Percentiles rank a stretch among this genome's conserved stretches.
Conservation (phyloP, 2,113 vertebrate species). For the Anas platyrhynchos region DNA sequence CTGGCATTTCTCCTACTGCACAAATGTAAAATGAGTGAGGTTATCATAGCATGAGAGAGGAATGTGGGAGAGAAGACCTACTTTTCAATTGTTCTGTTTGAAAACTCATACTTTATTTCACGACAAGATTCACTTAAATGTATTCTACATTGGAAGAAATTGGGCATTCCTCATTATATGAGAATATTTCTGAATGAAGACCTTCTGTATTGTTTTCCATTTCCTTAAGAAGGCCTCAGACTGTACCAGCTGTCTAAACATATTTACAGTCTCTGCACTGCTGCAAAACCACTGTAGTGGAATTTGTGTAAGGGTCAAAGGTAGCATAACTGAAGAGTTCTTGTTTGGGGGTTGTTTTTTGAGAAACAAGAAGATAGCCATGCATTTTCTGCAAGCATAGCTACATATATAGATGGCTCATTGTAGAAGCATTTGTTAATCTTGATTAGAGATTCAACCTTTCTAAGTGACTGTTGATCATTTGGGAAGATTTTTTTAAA, state of each 20-base stretch:
- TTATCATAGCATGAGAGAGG: conserved; percentile 6
- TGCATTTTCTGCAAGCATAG: not conserved
- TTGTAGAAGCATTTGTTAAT: not conserved
- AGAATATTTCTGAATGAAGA: conserved; percentile 27
- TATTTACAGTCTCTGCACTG: conserved; percentile 5
- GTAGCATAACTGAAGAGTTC: not conserved
- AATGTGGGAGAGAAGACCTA: not conserved
- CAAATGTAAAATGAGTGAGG: conserved; percentile 34
- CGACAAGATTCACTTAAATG: conserved; percentile 10
- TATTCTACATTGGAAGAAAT: not conserved
- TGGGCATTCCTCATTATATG: not conserved
- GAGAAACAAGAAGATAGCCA: not conserved
- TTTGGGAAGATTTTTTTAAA: not conserved
- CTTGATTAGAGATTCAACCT: not conserved
- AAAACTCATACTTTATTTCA: conserved; percentile 47
- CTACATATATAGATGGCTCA: not conserved
- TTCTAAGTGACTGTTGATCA: not conserved
- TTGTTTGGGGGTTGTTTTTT: not conserved
- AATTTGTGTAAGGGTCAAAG: conserved; percentile 44
- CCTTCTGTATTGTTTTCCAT: conserved; percentile 8
- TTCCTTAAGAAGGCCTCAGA: conserved; percentile 39
- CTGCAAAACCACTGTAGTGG: not conserved
- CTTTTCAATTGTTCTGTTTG: conserved; percentile 48
- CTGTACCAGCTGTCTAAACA: conserved; percentile 59
- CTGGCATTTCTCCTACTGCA: conserved; percentile 56